phyloP scores from a whole-genome alignment of 2,113 vertebrate species.

The Dicrurus megarhynchus region DNA sequence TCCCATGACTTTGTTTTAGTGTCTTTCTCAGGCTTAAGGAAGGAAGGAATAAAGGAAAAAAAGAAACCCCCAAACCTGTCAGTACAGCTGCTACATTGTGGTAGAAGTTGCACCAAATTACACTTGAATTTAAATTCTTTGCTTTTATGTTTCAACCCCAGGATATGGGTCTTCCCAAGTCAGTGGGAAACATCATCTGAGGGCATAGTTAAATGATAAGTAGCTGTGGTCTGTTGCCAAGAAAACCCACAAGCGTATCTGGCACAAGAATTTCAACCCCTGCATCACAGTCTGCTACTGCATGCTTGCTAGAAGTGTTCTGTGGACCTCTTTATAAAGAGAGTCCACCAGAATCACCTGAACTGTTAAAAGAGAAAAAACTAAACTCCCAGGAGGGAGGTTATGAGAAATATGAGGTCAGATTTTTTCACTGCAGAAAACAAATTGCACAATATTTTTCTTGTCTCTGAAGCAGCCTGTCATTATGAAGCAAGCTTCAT shows the following conservation, averaged over 20 bases:
- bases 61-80: neutral
- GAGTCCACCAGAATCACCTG: neutral
- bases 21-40: neutral
- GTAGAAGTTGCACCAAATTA: neutral
- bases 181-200: neutral
- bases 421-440: neutral
- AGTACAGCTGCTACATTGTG: neutral
- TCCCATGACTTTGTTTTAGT: neutral
- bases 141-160: neutral
- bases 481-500: constrained; percentile 12
- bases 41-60: no score
- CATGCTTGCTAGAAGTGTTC: neutral
- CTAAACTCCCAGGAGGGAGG: neutral
- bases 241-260: neutral
- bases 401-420: neutral
- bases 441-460: constrained; percentile 33
- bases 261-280: neutral
- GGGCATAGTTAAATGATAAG: neutral
- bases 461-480: neutral
- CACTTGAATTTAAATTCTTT: neutral
- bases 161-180: neutral
- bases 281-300: neutral
- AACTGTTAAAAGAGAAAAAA: neutral
- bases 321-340: neutral
- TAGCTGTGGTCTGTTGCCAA: neutral